A percentile compares a stretch with the other conserved stretches of the same genome.
Evolutionary conservation across 1,140 invertebrate genomes (phyloP).

Genomic region (Ostrea denselamellosa): DNA sequence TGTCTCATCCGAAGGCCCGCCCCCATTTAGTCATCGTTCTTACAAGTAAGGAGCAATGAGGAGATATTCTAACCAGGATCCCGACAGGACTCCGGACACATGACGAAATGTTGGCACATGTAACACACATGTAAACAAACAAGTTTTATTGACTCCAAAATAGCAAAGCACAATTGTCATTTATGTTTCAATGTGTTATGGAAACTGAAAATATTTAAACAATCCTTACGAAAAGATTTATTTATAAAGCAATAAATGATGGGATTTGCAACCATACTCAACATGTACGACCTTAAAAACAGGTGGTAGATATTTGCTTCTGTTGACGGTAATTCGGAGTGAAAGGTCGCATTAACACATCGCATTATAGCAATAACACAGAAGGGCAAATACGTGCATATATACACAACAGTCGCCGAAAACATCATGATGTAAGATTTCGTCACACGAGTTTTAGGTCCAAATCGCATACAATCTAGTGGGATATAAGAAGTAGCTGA

Average conservation of each 20-base stretch:
- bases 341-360: not conserved
- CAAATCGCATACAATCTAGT: not conserved
- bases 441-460: conserved; percentile 40
- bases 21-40: too few species aligned
- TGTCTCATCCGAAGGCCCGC: too few species aligned
- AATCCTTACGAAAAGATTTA: not conserved
- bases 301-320: not conserved
- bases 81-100: too few species aligned
- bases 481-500: not conserved
- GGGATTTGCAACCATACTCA: not conserved
- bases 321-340: not conserved
- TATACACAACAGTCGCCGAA: conserved; percentile 66
- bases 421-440: conserved; percentile 67
- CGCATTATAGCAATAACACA: conserved; percentile 58
- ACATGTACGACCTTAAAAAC: not conserved
- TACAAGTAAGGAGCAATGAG: too few species aligned
- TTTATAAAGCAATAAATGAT: not conserved
- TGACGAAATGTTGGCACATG: too few species aligned
- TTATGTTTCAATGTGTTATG: too few species aligned
- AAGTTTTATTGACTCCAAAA: too few species aligned
- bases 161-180: too few species aligned
- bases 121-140: too few species aligned
- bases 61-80: too few species aligned
- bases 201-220: not conserved
- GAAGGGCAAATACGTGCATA: conserved; percentile 68